These are phyloP conservation scores for Andricus curvator DNA, from an alignment of 2,888 invertebrate genomes.

Conservation along the genomic window DNA sequence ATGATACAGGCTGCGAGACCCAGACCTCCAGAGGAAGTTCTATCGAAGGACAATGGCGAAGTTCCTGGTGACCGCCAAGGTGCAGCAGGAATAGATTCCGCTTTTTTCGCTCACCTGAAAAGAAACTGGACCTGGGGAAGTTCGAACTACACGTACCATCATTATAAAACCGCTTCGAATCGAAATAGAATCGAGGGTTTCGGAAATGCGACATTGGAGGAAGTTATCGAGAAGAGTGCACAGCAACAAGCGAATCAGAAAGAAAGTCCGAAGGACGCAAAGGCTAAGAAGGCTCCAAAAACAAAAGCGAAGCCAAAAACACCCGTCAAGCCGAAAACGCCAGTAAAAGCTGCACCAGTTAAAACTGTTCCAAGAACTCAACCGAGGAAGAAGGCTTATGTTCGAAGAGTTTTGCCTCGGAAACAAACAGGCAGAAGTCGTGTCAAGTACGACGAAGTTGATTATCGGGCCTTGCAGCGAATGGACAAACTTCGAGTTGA, in stretches of 20 bases:
- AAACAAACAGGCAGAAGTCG: slow-evolving; percentile 61
- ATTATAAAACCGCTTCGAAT: slow-evolving; percentile 46
- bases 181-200: not conserved
- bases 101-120: slow-evolving; percentile 83
- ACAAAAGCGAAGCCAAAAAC: slow-evolving; percentile 57
- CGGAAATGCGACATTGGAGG: not conserved
- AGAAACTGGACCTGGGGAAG: slow-evolving; percentile 83
- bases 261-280: slow-evolving; percentile 17
- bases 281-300: slow-evolving; percentile 53
- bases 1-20: slow-evolving; percentile 78
- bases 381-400: slow-evolving; percentile 56
- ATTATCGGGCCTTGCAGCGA: slow-evolving; percentile 82
- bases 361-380: not conserved
- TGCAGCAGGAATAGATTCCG: slow-evolving; percentile 87
- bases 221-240: slow-evolving; percentile 24
- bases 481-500: slow-evolving; percentile 82
- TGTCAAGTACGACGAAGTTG: slow-evolving; percentile 82
- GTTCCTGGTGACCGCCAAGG: slow-evolving; percentile 87
- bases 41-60: slow-evolving; percentile 80
- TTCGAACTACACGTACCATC: slow-evolving; percentile 43
- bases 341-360: not conserved
- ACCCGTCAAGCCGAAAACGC: not conserved
- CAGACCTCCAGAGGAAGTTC: slow-evolving; percentile 78
- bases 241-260: not conserved
- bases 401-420: slow-evolving; percentile 69